Conservation (phyloP, 2,113 vertebrate genomes). For the Stegostoma tigrinum region DNA sequence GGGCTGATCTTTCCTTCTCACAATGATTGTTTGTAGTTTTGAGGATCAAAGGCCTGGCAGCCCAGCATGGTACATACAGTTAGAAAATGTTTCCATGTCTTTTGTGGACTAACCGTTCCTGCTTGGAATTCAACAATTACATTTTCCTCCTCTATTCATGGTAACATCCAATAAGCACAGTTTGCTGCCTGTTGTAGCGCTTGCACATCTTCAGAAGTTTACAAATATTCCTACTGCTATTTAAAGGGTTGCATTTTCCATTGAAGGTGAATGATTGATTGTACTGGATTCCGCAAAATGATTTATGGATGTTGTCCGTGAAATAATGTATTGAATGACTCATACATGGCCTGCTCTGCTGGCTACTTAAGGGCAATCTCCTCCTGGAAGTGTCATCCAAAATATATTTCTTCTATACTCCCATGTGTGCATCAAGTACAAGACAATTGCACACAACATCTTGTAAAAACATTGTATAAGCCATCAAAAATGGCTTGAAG, state of each 20-base stretch:
- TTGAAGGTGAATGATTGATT: background rate
- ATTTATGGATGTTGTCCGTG: background rate
- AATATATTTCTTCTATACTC: background rate
- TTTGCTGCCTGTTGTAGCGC: background rate
- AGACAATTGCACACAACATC: background rate
- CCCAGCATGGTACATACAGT: background rate
- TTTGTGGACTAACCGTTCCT: background rate
- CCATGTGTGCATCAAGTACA: background rate
- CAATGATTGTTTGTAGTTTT: background rate
- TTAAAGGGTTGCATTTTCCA: background rate
- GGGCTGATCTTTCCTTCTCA: background rate
- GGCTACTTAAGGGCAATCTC: background rate
- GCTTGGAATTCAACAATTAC: background rate
- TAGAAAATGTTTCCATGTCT: background rate
- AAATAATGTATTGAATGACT: background rate
- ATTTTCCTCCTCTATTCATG: background rate
- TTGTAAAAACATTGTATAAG: background rate
- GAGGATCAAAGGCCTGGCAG: background rate
- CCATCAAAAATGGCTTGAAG: background rate
- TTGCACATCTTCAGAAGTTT: constrained; percentile 1
- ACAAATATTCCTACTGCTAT: background rate
- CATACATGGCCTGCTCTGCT: background rate
- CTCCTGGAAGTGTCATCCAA: background rate
- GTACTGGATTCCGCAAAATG: background rate
- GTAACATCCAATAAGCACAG: background rate